These are phyloP conservation scores for Hemitrygon akajei DNA, from an alignment of 2,797 vertebrate genomes.

Conservation along the genomic window DNA sequence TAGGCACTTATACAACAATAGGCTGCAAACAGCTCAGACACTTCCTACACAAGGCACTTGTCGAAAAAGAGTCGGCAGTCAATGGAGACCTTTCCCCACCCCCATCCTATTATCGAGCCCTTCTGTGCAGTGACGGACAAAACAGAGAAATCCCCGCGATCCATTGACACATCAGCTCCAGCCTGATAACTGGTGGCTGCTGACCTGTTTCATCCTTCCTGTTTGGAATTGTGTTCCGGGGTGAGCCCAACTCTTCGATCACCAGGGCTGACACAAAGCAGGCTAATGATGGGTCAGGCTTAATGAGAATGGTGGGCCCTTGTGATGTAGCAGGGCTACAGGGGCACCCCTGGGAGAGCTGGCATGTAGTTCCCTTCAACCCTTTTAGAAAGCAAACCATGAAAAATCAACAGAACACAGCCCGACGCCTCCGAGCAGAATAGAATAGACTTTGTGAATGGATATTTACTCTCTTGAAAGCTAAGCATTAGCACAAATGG, in stretches of 20 bases:
- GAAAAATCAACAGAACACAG: constrained; percentile 74
- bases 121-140: constrained; percentile 19
- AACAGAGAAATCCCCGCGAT: constrained; percentile 9
- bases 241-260: constrained; percentile 74
- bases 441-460: constrained; percentile 72
- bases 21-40: constrained; percentile 32
- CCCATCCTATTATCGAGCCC: background rate
- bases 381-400: constrained; percentile 66
- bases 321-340: constrained; percentile 58
- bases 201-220: constrained; percentile 28
- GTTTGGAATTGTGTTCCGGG: constrained; percentile 45
- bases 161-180: constrained; percentile 24
- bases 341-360: constrained; percentile 66
- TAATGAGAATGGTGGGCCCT: constrained; percentile 74
- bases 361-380: constrained; percentile 69
- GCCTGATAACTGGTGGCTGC: background rate
- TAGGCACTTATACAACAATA: constrained; percentile 30
- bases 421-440: constrained; percentile 58
- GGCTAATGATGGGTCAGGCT: constrained; percentile 83
- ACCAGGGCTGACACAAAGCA: constrained; percentile 72
- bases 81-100: background rate
- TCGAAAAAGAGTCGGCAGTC: constrained; percentile 11
- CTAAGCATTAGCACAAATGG: constrained; percentile 78
- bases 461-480: constrained; percentile 80
- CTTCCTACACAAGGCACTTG: constrained; percentile 21